A percentile compares a stretch with the other conserved stretches of the same genome.
Conservation (phyloP, 2,797 vertebrate species). For the Anas capensis region DNA sequence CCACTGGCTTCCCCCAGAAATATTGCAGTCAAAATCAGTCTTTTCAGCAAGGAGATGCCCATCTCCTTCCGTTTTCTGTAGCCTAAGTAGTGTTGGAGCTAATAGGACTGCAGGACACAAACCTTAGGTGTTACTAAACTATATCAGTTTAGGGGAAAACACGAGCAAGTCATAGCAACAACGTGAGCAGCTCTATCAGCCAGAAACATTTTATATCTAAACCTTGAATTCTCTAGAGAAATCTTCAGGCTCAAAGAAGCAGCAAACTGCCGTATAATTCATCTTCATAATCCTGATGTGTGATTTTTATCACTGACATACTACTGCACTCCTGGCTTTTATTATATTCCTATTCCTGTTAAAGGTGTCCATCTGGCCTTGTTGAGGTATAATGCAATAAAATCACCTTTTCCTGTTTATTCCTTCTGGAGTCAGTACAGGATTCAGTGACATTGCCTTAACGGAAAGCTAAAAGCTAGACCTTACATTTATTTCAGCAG, state of each 20-base stretch:
- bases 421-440: neutral
- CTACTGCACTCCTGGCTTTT: neutral
- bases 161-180: neutral
- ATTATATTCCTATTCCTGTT: neutral
- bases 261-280: neutral
- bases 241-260: neutral
- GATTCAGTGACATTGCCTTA: neutral
- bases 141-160: neutral
- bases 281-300: conserved; percentile 27
- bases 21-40: neutral
- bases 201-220: neutral
- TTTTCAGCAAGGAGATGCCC: neutral
- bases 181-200: neutral
- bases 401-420: neutral
- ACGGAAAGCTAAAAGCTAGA: neutral
- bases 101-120: neutral
- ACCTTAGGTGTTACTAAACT: conserved; percentile 17
- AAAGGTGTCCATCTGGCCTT: neutral
- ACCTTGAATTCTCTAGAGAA: neutral
- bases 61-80: neutral
- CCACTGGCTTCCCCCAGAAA: neutral
- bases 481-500: neutral
- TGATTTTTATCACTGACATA: conserved; percentile 25
- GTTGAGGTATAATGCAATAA: neutral
- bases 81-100: neutral